Base-by-base conservation (phyloP, 2,113 vertebrate genomes). In the Numida meleagris region DNA sequence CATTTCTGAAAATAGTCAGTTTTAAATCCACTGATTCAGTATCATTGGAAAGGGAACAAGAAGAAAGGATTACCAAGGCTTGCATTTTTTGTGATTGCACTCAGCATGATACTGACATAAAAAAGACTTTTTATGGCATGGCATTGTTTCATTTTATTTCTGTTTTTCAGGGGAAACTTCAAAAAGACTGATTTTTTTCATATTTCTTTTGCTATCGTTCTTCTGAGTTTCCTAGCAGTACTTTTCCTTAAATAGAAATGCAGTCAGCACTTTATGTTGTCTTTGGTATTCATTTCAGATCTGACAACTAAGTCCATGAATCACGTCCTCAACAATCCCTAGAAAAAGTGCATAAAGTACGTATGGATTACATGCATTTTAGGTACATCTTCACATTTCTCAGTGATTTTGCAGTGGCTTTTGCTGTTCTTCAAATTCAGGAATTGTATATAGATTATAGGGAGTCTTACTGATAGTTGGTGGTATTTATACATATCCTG, bases 221-320 rank as follows among this genome's bases (percentile, higher is more conserved):
- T 76, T 50, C 66, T 79, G 45, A 25, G 53, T 82, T 92, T 92
- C 50, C 81, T 82, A 51, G 62, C 15, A 72, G 16, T 58, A 48
- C 38, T 84, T 91, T 86, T 65, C 81, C 62, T 67, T 83, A 48
- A 53, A 65, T 89, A 67, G 73, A 93, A 88, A 85, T 73, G 78
- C 48, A 79, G 25, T 79, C 83, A 94, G 66, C 34, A 21, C 21
- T 94, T 89, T 53, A 57, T 61, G 31, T 14, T 85, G 45, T 58
- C 53, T 85, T 90, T 2, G 2, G 29, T 62, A 55, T 79, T 90
- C 90, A 53, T 88, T 92, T 92, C 62, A 33, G 36, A 10, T 74
- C 62, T 95, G 74, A 65, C 86, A 59, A 61, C 45, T 62, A 45
- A 46, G 10, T 75, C 63, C 0, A 2, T 80, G 42, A 82, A 45